These are phyloP conservation scores for Ariolimax columbianus DNA, from an alignment of 2,888 invertebrate genomes.

Conservation along the genomic window DNA sequence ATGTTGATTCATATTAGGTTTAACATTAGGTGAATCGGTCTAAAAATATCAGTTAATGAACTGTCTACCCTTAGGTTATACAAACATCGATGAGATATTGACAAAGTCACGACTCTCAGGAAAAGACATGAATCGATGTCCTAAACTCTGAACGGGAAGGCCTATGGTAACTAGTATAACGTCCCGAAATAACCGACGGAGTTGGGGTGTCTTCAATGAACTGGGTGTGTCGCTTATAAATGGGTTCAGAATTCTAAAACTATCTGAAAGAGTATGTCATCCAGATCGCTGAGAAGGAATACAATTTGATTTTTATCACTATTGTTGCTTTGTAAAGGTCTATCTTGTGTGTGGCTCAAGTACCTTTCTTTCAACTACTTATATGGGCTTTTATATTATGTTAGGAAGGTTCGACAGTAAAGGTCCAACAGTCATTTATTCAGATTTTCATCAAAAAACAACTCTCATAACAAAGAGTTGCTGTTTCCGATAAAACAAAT, in stretches of 20 bases:
- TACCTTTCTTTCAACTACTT: no score
- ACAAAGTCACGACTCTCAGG: neutral
- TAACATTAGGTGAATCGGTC: neutral
- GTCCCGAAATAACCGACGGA: neutral
- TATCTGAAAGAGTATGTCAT: neutral
- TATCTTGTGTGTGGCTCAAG: no score
- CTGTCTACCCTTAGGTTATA: neutral
- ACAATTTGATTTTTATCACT: no score
- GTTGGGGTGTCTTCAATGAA: neutral
- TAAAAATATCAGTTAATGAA: neutral
- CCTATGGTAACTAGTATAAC: neutral
- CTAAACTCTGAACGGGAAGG: neutral
- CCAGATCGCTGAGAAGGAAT: neutral
- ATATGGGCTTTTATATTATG: no score
- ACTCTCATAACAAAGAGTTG: no score
- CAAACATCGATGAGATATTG: slow-evolving; percentile 11
- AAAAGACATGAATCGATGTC: neutral
- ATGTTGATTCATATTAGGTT: neutral
- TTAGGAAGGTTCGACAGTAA: no score
- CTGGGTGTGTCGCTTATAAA: neutral
- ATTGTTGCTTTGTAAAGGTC: no score
- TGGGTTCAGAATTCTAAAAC: neutral
- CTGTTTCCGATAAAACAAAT: no score
- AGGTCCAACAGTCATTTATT: no score
- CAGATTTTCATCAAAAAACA: no score